phyloP scores from a whole-genome alignment of 2,797 vertebrate genomes.

The Falco berigora region DNA sequence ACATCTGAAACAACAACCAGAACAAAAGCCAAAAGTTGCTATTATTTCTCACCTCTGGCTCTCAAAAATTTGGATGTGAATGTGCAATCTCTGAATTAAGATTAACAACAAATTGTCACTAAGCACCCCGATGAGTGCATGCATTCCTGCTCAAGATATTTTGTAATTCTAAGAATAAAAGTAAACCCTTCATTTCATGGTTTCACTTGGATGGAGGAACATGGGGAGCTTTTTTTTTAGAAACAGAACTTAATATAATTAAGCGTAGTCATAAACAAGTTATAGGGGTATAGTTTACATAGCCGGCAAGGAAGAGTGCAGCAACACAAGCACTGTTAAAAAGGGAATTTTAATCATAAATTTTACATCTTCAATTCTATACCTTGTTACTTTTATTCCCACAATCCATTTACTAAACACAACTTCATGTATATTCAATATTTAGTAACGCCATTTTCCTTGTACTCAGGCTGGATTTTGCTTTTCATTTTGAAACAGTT shows the following conservation, averaged over 20 bases:
- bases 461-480: background rate
- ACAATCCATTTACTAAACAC: background rate
- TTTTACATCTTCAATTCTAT: background rate
- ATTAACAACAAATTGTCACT: background rate
- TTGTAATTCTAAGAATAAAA: background rate
- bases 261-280: background rate
- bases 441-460: background rate
- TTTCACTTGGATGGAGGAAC: background rate
- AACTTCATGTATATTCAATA: background rate
- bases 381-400: background rate
- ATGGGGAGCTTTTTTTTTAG: background rate
- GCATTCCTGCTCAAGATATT: background rate
- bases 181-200: background rate
- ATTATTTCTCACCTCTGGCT: background rate
- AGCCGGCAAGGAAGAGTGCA: background rate
- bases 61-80: background rate
- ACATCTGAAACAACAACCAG: too few relatives aligned
- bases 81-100: background rate
- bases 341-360: background rate
- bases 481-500: background rate
- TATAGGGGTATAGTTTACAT: background rate
- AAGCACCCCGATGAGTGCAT: background rate
- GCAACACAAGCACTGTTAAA: background rate
- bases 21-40: too few relatives aligned
- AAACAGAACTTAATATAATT: background rate